phyloP scores from a whole-genome alignment of 1,140 invertebrate species.

The Papilio dardanus region DNA sequence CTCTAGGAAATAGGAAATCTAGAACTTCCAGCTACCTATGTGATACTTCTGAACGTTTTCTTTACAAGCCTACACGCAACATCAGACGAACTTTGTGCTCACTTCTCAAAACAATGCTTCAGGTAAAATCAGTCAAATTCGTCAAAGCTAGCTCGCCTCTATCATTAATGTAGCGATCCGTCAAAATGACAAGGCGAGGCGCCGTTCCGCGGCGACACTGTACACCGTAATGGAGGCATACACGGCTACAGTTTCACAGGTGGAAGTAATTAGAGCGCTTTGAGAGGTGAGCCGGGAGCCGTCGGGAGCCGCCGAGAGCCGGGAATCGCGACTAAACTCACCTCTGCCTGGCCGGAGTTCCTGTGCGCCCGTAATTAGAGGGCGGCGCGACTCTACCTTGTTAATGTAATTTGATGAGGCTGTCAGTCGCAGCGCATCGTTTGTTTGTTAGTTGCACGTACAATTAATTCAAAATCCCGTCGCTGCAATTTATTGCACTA shows the following conservation, averaged over 20 bases:
- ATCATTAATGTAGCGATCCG: conserved; percentile 44
- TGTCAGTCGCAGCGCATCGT: conserved; percentile 11
- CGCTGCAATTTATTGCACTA: not conserved
- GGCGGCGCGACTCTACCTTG: conserved; percentile 10
- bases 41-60: too few species aligned
- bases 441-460: conserved; percentile 3
- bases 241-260: conserved; percentile 48
- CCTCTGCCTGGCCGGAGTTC: conserved; percentile 38
- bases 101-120: not conserved
- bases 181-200: conserved; percentile 47
- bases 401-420: conserved; percentile 29
- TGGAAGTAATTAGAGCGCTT: conserved; percentile 51
- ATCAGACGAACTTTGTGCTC: not conserved
- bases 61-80: not conserved
- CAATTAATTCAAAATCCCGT: conserved; percentile 1
- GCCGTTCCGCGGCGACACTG: conserved; percentile 42
- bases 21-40: not conserved
- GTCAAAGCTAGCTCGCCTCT: conserved; percentile 44
- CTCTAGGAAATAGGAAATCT: not conserved
- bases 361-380: conserved; percentile 27
- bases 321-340: conserved; percentile 48
- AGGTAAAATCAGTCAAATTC: conserved; percentile 17
- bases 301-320: conserved; percentile 9
- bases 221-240: conserved; percentile 47
- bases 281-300: conserved; percentile 47